These are phyloP conservation scores for Eublepharis macularius DNA, from an alignment of 2,113 vertebrate genomes.

Conservation along the genomic window DNA sequence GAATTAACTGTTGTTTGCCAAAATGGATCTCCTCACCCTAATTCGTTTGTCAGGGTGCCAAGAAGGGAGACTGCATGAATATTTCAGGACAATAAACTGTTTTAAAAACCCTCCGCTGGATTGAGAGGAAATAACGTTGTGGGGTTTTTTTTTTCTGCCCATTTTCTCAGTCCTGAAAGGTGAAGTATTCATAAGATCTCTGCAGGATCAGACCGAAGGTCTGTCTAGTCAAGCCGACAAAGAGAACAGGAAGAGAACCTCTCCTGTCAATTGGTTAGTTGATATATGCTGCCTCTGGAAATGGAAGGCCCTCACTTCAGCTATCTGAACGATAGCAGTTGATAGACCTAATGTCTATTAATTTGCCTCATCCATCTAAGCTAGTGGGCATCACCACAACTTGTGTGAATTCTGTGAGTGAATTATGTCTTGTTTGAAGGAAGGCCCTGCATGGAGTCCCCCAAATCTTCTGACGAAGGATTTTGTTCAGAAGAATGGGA, in stretches of 20 bases:
- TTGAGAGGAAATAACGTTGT: constrained; percentile 36
- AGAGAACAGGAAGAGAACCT: neutral
- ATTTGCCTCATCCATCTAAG: neutral
- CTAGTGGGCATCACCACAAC: neutral
- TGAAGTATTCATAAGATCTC: neutral
- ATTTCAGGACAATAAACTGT: constrained; percentile 41
- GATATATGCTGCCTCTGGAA: neutral
- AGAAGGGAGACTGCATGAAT: constrained; percentile 21
- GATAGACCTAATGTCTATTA: no score
- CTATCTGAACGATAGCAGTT: neutral
- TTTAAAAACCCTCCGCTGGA: constrained; percentile 29
- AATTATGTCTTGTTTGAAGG: no score
- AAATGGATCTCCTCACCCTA: constrained; percentile 5
- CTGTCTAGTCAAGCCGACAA: neutral
- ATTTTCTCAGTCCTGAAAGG: neutral
- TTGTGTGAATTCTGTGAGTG: no score
- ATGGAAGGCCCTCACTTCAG: neutral
- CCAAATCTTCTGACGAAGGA: no score
- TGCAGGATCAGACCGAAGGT: neutral
- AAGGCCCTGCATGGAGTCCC: no score
- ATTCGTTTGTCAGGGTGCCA: neutral
- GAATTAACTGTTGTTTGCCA: constrained; percentile 11
- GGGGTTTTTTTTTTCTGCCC: neutral
- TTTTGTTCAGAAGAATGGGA: no score
- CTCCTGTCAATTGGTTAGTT: no score